Evolutionary conservation across 2,113 vertebrate species (phyloP).

Genomic region (Hydrochoerus hydrochaeris): DNA sequence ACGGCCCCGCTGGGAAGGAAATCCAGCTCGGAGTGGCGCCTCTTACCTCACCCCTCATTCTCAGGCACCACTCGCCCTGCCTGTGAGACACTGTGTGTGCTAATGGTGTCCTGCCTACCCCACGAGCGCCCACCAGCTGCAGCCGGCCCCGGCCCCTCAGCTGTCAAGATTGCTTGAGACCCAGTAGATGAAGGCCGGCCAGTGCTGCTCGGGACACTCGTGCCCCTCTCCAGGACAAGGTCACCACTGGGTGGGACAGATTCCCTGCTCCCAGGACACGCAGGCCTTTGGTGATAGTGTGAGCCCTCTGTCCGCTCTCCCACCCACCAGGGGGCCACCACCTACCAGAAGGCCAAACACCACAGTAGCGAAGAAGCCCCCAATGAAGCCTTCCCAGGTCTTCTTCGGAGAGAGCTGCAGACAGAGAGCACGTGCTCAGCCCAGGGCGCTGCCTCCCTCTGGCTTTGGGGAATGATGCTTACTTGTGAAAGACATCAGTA

Average conservation of each 20-base stretch:
- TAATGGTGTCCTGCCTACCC: not conserved
- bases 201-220: rapidly evolving
- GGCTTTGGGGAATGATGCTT: not conserved
- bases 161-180: not conserved
- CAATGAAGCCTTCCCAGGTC: conserved; percentile 99
- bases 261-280: not conserved
- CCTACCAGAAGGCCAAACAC: conserved; percentile 96
- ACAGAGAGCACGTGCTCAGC: conserved; percentile 39
- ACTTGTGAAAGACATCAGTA: not conserved
- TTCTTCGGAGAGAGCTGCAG: conserved; percentile 98
- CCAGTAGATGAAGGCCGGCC: not conserved
- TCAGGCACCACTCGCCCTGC: not conserved
- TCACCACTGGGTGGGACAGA: not conserved
- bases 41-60: not conserved
- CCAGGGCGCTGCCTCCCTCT: not conserved
- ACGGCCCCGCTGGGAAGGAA: not conserved
- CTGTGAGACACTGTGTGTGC: not conserved
- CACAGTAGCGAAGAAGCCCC: conserved; percentile 96
- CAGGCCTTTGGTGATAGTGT: not conserved
- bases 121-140: not conserved
- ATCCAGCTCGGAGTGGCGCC: not conserved
- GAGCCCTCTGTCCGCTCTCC: not conserved
- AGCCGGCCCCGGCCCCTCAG: rapidly evolving
- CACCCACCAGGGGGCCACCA: not conserved
- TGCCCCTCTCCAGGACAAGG: not conserved